These are phyloP conservation scores for Pipa parva DNA, from an alignment of 2,113 vertebrate species.

Conservation along the genomic window DNA sequence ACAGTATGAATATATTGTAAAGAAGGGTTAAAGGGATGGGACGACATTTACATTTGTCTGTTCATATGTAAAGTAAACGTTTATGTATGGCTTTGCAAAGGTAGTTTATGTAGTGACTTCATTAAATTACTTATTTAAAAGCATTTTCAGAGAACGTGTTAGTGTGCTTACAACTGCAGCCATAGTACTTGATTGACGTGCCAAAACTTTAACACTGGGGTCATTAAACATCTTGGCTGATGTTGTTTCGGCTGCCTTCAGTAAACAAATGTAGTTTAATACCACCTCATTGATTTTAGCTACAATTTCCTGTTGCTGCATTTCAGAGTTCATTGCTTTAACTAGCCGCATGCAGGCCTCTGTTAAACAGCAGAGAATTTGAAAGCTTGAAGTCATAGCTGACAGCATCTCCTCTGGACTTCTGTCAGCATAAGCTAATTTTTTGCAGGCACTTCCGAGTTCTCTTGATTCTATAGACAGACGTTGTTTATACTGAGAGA, in stretches of 20 bases:
- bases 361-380: conserved; percentile 87
- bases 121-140: conserved; percentile 80
- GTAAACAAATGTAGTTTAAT: conserved; percentile 84
- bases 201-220: conserved; percentile 80
- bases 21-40: conserved; percentile 63
- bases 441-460: conserved; percentile 84
- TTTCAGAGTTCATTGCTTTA: conserved; percentile 77
- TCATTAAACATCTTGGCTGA: conserved; percentile 71
- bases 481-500: conserved; percentile 76
- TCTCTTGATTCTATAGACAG: conserved; percentile 82
- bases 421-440: conserved; percentile 80
- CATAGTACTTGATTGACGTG: conserved; percentile 83
- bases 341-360: conserved; percentile 91
- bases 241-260: conserved; percentile 78
- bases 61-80: conserved; percentile 65
- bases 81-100: conserved; percentile 96
- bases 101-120: conserved; percentile 77
- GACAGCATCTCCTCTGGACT: conserved; percentile 86
- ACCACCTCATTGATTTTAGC: conserved; percentile 81
- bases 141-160: conserved; percentile 88
- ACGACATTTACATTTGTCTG: conserved; percentile 74
- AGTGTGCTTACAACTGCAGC: conserved; percentile 87
- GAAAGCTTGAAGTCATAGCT: conserved; percentile 90
- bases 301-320: conserved; percentile 74
- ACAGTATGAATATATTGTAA: conserved; percentile 87